A percentile compares a stretch with the other conserved stretches of the same genome.
These are phyloP conservation scores for Nemotelus pantherinus DNA, from an alignment of 2,888 invertebrate genomes.

Conservation along the genomic window DNA sequence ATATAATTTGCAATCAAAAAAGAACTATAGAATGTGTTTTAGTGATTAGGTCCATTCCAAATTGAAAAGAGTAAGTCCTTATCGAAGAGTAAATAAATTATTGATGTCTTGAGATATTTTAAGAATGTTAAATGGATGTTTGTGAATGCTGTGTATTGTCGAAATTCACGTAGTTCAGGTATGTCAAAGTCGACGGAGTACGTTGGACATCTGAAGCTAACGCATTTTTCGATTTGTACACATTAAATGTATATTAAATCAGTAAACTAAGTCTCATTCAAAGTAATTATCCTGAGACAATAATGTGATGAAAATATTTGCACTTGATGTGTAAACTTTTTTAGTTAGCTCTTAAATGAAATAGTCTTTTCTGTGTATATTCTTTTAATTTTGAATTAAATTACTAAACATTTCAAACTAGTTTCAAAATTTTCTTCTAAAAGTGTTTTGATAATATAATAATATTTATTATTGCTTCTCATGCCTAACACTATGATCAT, in stretches of 20 bases:
- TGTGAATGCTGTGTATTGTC: conserved; percentile 19
- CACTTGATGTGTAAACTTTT: conserved; percentile 7
- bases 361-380: no score
- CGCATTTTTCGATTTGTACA: conserved; percentile 12
- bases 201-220: not conserved
- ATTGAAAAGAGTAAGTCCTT: conserved; percentile 53
- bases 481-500: no score
- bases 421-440: no score
- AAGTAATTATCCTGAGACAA: conserved; percentile 15
- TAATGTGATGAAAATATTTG: conserved; percentile 11
- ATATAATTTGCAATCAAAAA: conserved; percentile 24
- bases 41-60: conserved; percentile 57
- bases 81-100: conserved; percentile 25
- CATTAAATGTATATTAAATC: not conserved
- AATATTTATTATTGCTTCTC: no score
- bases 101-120: conserved; percentile 41
- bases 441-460: no score
- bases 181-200: not conserved
- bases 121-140: conserved; percentile 34
- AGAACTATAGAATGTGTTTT: conserved; percentile 55
- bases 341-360: not conserved
- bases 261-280: not conserved
- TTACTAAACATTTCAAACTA: no score
- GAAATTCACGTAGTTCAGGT: not conserved
- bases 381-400: no score